Conservation (phyloP, 2,888 invertebrate species). For the Andrena flavipes region DNA sequence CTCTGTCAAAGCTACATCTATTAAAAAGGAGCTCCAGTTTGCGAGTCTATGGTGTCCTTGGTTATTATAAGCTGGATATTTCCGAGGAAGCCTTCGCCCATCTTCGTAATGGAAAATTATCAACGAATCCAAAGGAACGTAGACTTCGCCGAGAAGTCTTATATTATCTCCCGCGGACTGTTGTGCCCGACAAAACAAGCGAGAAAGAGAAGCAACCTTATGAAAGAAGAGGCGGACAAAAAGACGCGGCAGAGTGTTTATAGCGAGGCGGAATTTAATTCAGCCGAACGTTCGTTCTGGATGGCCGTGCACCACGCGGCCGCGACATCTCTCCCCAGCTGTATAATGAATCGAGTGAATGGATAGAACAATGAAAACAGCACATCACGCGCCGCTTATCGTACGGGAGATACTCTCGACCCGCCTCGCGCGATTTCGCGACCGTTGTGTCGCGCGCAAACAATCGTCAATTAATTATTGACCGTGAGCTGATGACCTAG, state of each 20-base stretch:
- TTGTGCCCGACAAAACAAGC: not conserved
- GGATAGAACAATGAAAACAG: conserved; percentile 70
- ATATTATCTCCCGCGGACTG: not conserved
- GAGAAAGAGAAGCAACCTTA: not conserved
- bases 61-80: not conserved
- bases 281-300: conserved; percentile 3
- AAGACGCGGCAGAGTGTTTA: not conserved
- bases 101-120: too few relatives aligned
- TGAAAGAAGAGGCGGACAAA: not conserved
- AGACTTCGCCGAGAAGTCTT: not conserved
- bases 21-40: not conserved
- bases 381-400: conserved; percentile 65
- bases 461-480: conserved; percentile 70
- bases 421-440: conserved; percentile 37
- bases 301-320: conserved; percentile 19
- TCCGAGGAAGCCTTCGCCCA: not conserved
- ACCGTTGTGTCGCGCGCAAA: conserved; percentile 36
- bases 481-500: conserved; percentile 39
- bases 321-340: conserved; percentile 16
- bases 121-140: not conserved
- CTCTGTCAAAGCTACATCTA: not conserved
- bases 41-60: not conserved
- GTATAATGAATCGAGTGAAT: conserved; percentile 61
- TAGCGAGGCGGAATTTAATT: conserved; percentile 18
- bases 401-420: conserved; percentile 56